Evolutionary conservation across 2,113 vertebrate genomes (phyloP).

Genomic region (Oreochromis niloticus): DNA sequence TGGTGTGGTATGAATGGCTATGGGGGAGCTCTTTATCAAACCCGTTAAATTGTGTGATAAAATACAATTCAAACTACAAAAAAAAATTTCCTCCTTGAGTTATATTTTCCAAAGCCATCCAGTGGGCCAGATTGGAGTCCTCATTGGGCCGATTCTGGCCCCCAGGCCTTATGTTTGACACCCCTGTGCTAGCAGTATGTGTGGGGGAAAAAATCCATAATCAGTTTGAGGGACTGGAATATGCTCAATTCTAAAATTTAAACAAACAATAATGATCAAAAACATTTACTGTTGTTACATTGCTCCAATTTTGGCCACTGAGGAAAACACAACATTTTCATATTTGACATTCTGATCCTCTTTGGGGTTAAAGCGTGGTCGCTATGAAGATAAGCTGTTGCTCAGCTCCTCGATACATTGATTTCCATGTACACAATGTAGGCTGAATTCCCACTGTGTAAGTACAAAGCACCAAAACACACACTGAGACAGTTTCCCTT

Average conservation of each 20-base stretch:
- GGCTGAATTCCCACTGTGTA: slow-evolving; percentile 34
- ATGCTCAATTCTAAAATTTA: background rate
- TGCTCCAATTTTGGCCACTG: background rate
- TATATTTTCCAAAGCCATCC: background rate
- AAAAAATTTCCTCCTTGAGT: background rate
- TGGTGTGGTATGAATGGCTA: background rate
- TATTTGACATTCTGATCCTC: background rate
- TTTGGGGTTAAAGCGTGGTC: background rate
- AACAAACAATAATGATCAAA: background rate
- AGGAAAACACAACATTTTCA: background rate
- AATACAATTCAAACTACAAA: background rate
- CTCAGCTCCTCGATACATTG: background rate
- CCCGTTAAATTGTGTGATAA: background rate
- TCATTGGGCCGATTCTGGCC: background rate
- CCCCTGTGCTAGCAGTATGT: background rate
- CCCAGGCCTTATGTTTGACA: background rate
- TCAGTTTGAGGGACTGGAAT: background rate
- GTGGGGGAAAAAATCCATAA: background rate
- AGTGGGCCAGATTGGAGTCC: background rate
- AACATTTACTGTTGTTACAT: background rate
- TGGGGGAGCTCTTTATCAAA: background rate
- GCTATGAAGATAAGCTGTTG: slow-evolving; percentile 19
- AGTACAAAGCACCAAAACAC: slow-evolving; percentile 51
- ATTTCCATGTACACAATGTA: slow-evolving; percentile 34
- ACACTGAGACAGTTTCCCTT: slow-evolving; percentile 43